These are phyloP conservation scores for Apis laboriosa DNA, from an alignment of 1,140 invertebrate species.

Conservation along the genomic window DNA sequence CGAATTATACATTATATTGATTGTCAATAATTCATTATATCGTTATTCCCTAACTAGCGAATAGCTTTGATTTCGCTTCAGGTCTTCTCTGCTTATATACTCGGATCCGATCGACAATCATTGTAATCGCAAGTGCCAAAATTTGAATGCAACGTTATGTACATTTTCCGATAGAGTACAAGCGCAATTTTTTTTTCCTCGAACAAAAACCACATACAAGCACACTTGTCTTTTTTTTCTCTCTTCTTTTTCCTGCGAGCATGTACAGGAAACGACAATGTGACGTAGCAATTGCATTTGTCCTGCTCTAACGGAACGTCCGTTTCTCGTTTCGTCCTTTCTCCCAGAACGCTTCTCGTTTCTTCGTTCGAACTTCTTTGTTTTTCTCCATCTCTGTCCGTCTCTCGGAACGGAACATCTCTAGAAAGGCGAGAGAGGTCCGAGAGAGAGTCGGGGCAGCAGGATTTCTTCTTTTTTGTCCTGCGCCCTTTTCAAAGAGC, in stretches of 20 bases:
- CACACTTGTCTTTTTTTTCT: neutral
- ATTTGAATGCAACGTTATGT: neutral
- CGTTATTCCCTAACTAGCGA: no score
- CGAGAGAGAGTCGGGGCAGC: slow-evolving; percentile 46
- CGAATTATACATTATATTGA: neutral
- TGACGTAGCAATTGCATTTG: slow-evolving; percentile 37
- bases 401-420: slow-evolving; percentile 40
- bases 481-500: slow-evolving; percentile 66
- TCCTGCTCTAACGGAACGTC: slow-evolving; percentile 11
- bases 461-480: slow-evolving; percentile 64
- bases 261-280: slow-evolving; percentile 52
- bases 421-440: slow-evolving; percentile 56
- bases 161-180: neutral
- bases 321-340: neutral
- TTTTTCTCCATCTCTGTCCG: slow-evolving; percentile 4
- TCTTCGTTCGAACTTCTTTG: neutral
- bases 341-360: neutral
- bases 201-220: neutral
- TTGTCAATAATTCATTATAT: neutral
- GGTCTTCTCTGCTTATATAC: neutral
- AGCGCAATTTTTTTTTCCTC: no score
- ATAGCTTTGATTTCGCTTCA: neutral
- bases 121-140: slow-evolving; percentile 46
- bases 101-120: slow-evolving; percentile 50
- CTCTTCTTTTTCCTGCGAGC: slow-evolving; percentile 29